Percentiles rank a stretch among this genome's conserved stretches.
phyloP scores from a whole-genome alignment of 2,113 vertebrate species.

The Bubo bubo region DNA sequence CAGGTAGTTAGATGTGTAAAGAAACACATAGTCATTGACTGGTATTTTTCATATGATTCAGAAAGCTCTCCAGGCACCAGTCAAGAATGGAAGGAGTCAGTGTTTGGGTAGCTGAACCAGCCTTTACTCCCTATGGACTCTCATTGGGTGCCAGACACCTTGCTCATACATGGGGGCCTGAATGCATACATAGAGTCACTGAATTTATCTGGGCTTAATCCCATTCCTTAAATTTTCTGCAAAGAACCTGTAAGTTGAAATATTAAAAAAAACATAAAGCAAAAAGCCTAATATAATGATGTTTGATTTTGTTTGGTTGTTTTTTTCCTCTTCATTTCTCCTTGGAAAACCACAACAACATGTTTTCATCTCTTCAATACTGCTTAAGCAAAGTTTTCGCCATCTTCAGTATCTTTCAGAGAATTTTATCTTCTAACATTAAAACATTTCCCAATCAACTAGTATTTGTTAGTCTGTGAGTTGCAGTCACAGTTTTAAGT shows the following conservation, averaged over 20 bases:
- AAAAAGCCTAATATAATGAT: neutral
- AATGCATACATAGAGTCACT: rapidly evolving
- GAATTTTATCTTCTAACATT: neutral
- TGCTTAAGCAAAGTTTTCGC: neutral
- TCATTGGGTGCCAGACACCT: neutral
- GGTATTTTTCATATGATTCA: neutral
- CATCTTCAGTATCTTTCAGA: neutral
- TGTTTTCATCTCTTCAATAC: neutral
- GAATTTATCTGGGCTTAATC: neutral
- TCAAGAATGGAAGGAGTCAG: neutral
- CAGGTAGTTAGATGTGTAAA: neutral
- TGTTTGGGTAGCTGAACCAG: neutral
- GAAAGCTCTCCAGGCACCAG: neutral
- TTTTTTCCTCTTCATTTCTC: neutral
- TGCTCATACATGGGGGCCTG: neutral
- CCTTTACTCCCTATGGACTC: rapidly evolving
- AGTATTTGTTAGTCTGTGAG: neutral
- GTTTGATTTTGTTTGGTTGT: too few relatives aligned
- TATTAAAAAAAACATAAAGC: neutral
- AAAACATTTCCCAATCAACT: neutral
- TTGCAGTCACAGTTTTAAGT: neutral
- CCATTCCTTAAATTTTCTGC: neutral
- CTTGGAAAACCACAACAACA: neutral
- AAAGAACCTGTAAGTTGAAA: neutral
- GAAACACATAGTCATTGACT: neutral